Conservation (phyloP, 1,140 invertebrate species). For the Scaptomyza pallida region DNA sequence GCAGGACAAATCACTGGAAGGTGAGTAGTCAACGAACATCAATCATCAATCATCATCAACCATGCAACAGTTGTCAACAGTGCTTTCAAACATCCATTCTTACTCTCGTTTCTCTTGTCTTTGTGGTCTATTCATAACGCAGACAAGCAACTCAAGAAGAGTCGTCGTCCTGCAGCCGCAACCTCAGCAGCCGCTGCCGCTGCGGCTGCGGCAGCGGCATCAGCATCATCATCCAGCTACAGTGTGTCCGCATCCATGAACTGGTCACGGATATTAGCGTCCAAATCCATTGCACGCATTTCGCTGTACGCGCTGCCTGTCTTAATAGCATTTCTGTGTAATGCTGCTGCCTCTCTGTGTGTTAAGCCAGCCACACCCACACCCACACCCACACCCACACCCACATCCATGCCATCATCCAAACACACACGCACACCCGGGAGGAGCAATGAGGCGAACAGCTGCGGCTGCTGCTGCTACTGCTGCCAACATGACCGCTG, state of each 20-base stretch:
- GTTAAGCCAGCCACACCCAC: conserved; percentile 28
- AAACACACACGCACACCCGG: neutral
- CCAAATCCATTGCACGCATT: conserved; percentile 75
- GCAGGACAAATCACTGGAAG: conserved; percentile 77
- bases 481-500: conserved; percentile 40
- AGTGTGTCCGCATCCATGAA: conserved; percentile 39
- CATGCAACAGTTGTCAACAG: conserved; percentile 61
- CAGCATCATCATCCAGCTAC: conserved; percentile 37
- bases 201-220: conserved; percentile 49
- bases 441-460: conserved; percentile 11
- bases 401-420: conserved; percentile 16
- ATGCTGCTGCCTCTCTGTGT: conserved; percentile 18
- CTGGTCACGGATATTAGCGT: conserved; percentile 73
- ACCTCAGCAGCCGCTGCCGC: conserved; percentile 62
- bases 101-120: neutral
- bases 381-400: neutral
- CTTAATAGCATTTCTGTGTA: conserved; percentile 81
- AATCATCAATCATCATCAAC: conserved; percentile 51
- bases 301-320: conserved; percentile 75
- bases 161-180: conserved; percentile 69
- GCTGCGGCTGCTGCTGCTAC: conserved; percentile 29
- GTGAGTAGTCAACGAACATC: conserved; percentile 51
- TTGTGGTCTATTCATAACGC: neutral
- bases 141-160: conserved; percentile 77
- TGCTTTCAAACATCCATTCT: neutral